A percentile compares a stretch with the other conserved stretches of the same genome.
These are phyloP conservation scores for Thera britannica DNA, from an alignment of 2,888 invertebrate species.

Conservation along the genomic window DNA sequence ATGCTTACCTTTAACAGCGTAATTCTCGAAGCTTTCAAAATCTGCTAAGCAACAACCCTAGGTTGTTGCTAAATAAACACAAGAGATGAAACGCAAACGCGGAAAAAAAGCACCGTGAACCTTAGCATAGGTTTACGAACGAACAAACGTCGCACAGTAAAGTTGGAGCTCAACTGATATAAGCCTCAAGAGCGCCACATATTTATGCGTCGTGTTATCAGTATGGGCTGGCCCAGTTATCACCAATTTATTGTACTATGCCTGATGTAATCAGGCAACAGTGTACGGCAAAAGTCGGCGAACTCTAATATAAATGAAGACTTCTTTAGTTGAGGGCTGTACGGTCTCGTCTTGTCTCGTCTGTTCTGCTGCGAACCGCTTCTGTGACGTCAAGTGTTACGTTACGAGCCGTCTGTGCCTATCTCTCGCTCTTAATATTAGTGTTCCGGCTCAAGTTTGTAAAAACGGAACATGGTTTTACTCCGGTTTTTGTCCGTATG, in stretches of 20 bases:
- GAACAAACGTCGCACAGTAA: conserved; percentile 28
- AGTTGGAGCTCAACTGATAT: conserved; percentile 64
- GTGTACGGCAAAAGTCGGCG: conserved; percentile 38
- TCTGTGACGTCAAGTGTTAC: conserved; percentile 44
- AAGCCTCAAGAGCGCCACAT: conserved; percentile 44
- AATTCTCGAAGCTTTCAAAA: conserved; percentile 86
- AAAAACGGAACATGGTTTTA: not conserved
- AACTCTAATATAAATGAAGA: conserved; percentile 19
- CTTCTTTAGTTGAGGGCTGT: conserved; percentile 22
- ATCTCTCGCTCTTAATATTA: conserved; percentile 20
- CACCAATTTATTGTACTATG: conserved; percentile 46
- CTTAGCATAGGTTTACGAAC: conserved; percentile 24
- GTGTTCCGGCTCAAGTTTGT: conserved; percentile 26
- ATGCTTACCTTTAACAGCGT: conserved; percentile 80
- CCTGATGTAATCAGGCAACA: conserved; percentile 47
- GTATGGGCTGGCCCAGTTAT: conserved; percentile 60
- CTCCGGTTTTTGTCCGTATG: not conserved
- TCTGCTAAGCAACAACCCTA: conserved; percentile 81
- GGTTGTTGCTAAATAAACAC: conserved; percentile 78
- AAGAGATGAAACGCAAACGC: conserved; percentile 43
- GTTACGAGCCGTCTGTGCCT: conserved; percentile 34
- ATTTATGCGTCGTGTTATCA: conserved; percentile 73
- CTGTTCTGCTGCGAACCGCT: conserved; percentile 66
- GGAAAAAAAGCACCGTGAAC: conserved; percentile 44
- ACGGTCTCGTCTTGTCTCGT: conserved; percentile 25